Base-by-base conservation (phyloP, 2,888 invertebrate species). In the Isotomurus palustris region DNA sequence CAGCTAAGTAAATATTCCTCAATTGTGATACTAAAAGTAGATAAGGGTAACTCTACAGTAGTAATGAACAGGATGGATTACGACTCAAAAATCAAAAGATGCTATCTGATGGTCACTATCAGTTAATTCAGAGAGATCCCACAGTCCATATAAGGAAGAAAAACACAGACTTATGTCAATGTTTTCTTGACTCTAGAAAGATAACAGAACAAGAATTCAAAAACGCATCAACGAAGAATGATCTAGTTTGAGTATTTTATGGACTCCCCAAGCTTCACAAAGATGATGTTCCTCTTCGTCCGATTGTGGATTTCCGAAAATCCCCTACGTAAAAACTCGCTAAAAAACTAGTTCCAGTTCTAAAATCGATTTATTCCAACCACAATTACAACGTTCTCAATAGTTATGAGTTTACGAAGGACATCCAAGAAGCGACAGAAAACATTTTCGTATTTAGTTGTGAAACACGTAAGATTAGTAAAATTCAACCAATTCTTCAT, bases 231-330 rank as follows among this genome's bases (percentile, higher is more conserved):
- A 21, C 44, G 5, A 21, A 5, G 24, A 14, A 22, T 44, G 44
- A 8, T 21, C 10, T 4, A 19, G 4, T 19, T n/a, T 10, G 41
- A 4, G n/a, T 10, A 2, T 41, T 52, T 2, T 52, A 52, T 24
- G 44, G 49, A n/a, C 43, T 47, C 28, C 53, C 44, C 19, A 54
- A 56, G 21, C 60, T 17, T 5, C 41, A 55, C 14, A 44, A 49
- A 43, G 3, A 19, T 5, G n/a, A 36, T 4, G 17, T 51, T 12
- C 51, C 51, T 2, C 14, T 51, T 2, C 3, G 51, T 19, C 51
- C 51, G 3, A 43, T 53, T 19, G 53, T 53, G 4, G 41, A 41
- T 19, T 53, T 27, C 10, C 22, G n/a, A 21, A n/a, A 28, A n/a
- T 53, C 53, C 2, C 53, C 53, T 8, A 36, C 44, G 8, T 44